Base-by-base conservation (phyloP, 2,888 invertebrate genomes). In the Coenonympha glycerion region DNA sequence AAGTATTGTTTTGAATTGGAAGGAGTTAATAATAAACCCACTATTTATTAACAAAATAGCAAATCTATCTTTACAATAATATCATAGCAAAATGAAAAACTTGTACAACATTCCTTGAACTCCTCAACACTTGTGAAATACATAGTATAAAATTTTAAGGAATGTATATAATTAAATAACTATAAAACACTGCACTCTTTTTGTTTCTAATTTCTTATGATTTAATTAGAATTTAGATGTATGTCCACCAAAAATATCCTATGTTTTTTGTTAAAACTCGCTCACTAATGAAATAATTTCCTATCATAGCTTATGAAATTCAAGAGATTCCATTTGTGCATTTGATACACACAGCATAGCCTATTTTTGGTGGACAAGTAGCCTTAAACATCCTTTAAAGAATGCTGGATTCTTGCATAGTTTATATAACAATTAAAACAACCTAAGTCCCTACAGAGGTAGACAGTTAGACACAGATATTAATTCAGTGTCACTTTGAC, bases 141-240 rank as follows among this genome's bases (percentile, higher is more conserved):
- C n/a, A n/a, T n/a, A n/a, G n/a, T n/a, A 56, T 60, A 57, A 62
- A 69, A 66, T 63, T 70, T 61, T 76, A 76, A 77, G 84, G 83
- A 79, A 83, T 84, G 84, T 80, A 84, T 68, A 80, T 82, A 71
- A 81, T 79, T 79, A 82, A 80, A 79, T 69, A 76, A 71, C 71
- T 71, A 66, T 70, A 71, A 69, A n/a, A 68, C 65, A 56, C 48
- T 33, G 18, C 31, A 28, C 50, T 62, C 58, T 59, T 55, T 49
- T 58, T 55, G 47, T 57, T 61, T 53, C 26, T 22, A 15, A 22
- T 8, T 9, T 15, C 5, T 18, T 8, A 19, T 6, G 3, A 18
- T 15, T 6, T 18, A 18, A 18, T 18, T 36, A 4, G 36, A 8
- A 1, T 18, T 3, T 31, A 31, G 9, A 24, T 24, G 2, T 2